Conservation (phyloP, 2,888 invertebrate genomes). For the Athetis lepigone region DNA sequence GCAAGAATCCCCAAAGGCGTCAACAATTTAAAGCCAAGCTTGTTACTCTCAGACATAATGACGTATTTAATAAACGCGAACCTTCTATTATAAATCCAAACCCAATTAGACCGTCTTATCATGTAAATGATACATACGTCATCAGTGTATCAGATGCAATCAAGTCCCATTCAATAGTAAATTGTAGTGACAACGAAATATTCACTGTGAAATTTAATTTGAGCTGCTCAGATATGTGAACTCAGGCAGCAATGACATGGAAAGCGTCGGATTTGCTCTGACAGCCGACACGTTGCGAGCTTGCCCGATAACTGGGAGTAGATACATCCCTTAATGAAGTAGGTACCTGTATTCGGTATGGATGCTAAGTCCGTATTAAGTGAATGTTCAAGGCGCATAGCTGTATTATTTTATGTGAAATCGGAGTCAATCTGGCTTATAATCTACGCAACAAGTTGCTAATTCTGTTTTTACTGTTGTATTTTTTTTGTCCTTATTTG, state of each 20-base stretch:
- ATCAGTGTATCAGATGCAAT: slow-evolving; percentile 51
- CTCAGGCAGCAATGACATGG: slow-evolving; percentile 58
- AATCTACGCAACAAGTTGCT: neutral
- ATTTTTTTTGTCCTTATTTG: neutral
- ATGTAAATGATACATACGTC: slow-evolving; percentile 54
- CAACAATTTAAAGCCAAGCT: slow-evolving; percentile 22
- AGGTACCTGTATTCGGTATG: slow-evolving; percentile 16
- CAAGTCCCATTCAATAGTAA: slow-evolving; percentile 54
- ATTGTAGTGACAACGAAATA: slow-evolving; percentile 50
- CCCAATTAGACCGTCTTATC: slow-evolving; percentile 50
- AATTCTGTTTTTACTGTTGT: neutral
- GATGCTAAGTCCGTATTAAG: slow-evolving; percentile 18
- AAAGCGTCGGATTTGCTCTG: slow-evolving; percentile 61
- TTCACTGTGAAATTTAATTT: slow-evolving; percentile 59
- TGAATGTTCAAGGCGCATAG: slow-evolving; percentile 4
- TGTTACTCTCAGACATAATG: slow-evolving; percentile 13
- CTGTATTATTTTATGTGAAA: slow-evolving; percentile 12
- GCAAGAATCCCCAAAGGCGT: slow-evolving; percentile 11
- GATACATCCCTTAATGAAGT: slow-evolving; percentile 25
- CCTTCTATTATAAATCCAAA: slow-evolving; percentile 34
- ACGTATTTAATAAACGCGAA: slow-evolving; percentile 33
- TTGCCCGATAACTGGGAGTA: slow-evolving; percentile 40
- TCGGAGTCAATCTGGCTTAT: neutral
- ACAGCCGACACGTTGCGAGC: slow-evolving; percentile 43
- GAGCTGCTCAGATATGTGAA: slow-evolving; percentile 60